Evolutionary conservation across 2,888 invertebrate genomes (phyloP).

Genomic region (Heliconius erato): DNA sequence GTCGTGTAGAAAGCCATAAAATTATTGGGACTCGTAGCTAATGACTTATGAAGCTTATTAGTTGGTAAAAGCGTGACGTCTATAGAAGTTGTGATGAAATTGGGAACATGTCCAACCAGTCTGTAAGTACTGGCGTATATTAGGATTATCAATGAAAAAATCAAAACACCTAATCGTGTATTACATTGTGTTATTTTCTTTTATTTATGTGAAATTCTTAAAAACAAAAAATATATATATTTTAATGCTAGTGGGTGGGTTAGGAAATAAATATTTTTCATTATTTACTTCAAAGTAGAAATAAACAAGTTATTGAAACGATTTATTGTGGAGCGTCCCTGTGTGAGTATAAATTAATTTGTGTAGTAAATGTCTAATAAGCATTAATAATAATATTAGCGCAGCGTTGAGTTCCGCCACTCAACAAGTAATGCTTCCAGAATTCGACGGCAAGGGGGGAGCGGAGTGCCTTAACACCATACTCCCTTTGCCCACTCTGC

Average conservation of each 20-base stretch:
- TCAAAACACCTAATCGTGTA: no score
- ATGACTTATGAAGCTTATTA: constrained; percentile 31
- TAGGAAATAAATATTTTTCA: background rate
- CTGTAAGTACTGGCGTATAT: background rate
- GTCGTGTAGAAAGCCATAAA: constrained; percentile 23
- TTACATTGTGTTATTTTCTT: no score
- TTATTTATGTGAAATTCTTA: background rate
- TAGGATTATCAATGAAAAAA: background rate
- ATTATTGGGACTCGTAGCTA: constrained; percentile 13
- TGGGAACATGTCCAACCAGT: background rate
- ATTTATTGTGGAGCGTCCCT: constrained; percentile 1
- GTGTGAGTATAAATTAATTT: background rate
- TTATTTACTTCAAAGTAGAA: background rate
- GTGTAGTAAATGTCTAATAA: no score
- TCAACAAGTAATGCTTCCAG: no score
- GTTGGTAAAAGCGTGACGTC: constrained; percentile 25
- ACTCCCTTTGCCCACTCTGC: no score
- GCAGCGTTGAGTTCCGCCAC: no score
- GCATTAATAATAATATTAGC: no score
- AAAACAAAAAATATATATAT: no score
- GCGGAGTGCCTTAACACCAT: no score
- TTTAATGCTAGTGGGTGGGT: background rate
- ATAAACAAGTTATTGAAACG: background rate
- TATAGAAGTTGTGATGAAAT: background rate
- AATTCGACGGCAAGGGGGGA: no score